Conservation (phyloP, 2,797 vertebrate species). For the Iguana delicatissima region DNA sequence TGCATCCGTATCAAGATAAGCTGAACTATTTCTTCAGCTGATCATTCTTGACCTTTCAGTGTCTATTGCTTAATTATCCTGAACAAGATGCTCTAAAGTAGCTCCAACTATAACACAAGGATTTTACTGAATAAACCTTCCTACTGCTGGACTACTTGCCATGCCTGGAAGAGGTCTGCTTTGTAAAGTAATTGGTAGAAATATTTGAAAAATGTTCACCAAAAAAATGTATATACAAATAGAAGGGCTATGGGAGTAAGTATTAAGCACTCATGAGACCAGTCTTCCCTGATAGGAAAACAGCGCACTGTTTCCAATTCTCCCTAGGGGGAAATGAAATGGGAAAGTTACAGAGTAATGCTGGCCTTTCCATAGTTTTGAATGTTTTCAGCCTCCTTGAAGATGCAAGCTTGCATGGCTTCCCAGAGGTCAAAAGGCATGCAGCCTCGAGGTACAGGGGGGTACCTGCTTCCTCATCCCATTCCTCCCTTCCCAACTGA, state of each 20-base stretch:
- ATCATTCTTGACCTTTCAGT: conserved; percentile 30
- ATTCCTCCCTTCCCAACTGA: rapidly evolving
- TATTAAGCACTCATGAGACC: neutral
- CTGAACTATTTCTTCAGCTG: neutral
- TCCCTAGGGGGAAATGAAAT: neutral
- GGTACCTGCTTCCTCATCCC: rapidly evolving
- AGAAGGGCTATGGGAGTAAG: neutral
- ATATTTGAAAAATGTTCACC: neutral
- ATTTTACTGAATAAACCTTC: neutral
- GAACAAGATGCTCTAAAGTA: conserved; percentile 3
- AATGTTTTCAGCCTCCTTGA: neutral
- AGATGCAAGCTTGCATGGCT: conserved; percentile 2
- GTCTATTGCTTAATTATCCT: conserved; percentile 1
- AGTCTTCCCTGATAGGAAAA: neutral
- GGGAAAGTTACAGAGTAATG: neutral
- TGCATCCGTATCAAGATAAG: neutral
- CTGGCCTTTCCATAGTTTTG: neutral
- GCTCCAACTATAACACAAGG: neutral
- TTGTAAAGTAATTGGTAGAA: neutral
- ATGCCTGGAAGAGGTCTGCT: neutral
- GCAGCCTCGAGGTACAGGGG: neutral
- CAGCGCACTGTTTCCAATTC: neutral
- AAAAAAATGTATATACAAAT: neutral
- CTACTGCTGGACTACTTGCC: neutral
- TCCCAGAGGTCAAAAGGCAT: conserved; percentile 1